These are phyloP conservation scores for Melieria omissa DNA, from an alignment of 2,888 invertebrate species.

Conservation along the genomic window DNA sequence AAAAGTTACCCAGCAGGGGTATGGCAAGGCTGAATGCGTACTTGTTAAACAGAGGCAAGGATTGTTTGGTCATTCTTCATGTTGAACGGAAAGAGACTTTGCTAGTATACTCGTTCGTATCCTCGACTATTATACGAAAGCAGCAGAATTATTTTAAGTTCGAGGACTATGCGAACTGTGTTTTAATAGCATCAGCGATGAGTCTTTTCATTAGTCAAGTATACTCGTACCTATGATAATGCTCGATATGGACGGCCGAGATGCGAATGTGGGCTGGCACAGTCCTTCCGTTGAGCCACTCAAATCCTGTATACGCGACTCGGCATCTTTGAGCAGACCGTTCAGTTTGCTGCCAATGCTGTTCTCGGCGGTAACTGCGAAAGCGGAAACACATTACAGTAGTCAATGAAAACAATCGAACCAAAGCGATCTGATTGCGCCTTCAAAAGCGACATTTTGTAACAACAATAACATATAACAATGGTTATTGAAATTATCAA, in stretches of 20 bases:
- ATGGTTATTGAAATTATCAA: not conserved
- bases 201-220: not conserved
- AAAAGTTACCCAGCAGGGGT: too few species aligned
- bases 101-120: too few species aligned
- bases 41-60: too few species aligned
- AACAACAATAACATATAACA: not conserved
- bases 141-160: not conserved
- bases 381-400: not conserved
- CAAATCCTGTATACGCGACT: constrained; percentile 83
- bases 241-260: constrained; percentile 71
- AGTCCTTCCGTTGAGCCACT: constrained; percentile 69
- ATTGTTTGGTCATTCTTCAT: too few species aligned
- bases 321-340: constrained; percentile 82
- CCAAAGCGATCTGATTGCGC: not conserved
- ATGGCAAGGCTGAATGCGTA: too few species aligned
- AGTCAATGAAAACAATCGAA: not conserved
- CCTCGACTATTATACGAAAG: too few species aligned
- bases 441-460: not conserved
- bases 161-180: not conserved
- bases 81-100: too few species aligned
- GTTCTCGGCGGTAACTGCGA: constrained; percentile 67
- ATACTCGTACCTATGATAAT: constrained; percentile 68
- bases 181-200: too few species aligned
- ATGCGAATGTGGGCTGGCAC: constrained; percentile 61
- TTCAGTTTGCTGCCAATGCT: constrained; percentile 79